phyloP scores from a whole-genome alignment of 2,888 invertebrate species.

The Seira sanloemensis region DNA sequence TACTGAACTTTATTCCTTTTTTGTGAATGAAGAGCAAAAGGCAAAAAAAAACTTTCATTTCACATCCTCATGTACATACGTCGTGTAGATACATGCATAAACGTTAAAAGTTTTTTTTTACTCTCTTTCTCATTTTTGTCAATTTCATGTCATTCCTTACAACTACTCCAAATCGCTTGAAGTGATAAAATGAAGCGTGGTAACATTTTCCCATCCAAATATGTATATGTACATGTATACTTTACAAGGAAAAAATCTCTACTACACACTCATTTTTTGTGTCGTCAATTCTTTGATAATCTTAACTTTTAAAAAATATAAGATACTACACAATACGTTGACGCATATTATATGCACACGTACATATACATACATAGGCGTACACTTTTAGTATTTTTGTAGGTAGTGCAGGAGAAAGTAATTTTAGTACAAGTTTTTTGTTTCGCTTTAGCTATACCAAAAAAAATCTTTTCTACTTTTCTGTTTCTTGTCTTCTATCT shows the following conservation, averaged over 20 bases:
- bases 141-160: not conserved
- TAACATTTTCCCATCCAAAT: slow-evolving; percentile 71
- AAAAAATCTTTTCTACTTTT: slow-evolving; percentile 24
- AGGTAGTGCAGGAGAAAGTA: no score
- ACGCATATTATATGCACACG: no score
- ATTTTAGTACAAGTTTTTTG: no score
- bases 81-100: not conserved
- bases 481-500: slow-evolving; percentile 2
- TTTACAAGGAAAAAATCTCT: no score
- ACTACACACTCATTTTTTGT: no score
- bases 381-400: no score
- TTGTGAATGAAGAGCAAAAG: not conserved
- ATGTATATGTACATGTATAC: no score
- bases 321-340: no score
- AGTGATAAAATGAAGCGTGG: slow-evolving; percentile 1
- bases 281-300: not conserved
- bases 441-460: no score
- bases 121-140: not conserved
- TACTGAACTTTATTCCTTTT: no score
- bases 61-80: not conserved
- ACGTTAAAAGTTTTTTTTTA: not conserved
- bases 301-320: no score
- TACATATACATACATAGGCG: no score
- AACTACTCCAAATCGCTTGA: not conserved
- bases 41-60: not conserved